phyloP scores from a whole-genome alignment of 2,888 invertebrate genomes.

The Incurvaria masculella region DNA sequence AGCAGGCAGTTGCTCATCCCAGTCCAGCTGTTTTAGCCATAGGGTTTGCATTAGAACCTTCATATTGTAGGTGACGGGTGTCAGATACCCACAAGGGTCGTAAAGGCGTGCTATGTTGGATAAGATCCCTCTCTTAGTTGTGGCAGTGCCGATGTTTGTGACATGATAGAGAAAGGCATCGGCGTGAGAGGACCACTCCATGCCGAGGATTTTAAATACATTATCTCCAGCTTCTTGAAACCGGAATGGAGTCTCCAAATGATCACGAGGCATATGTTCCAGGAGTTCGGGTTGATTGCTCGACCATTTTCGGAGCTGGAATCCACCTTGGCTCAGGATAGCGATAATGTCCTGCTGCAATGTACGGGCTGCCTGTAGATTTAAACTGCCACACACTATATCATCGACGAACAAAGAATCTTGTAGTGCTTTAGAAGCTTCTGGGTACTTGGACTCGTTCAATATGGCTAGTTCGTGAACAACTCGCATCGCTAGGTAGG shows the following conservation, averaged over 20 bases:
- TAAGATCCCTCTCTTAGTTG: slow-evolving; percentile 8
- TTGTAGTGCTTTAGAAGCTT: slow-evolving; percentile 4
- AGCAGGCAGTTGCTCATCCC: background rate
- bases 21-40: background rate
- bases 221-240: slow-evolving; percentile 5
- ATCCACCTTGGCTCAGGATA: slow-evolving; percentile 16
- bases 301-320: slow-evolving; percentile 16
- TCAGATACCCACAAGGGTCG: slow-evolving; percentile 13
- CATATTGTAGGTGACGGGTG: slow-evolving; percentile 8
- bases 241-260: slow-evolving; percentile 6
- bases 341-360: slow-evolving; percentile 12
- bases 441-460: slow-evolving; percentile 7
- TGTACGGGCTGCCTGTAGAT: slow-evolving; percentile 1
- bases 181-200: slow-evolving; percentile 12
- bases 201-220: slow-evolving; percentile 13
- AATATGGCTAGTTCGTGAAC: slow-evolving; percentile 11
- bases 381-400: slow-evolving; percentile 5
- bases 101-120: slow-evolving; percentile 12
- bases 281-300: slow-evolving; percentile 6
- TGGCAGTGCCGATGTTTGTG: slow-evolving; percentile 5
- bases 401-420: slow-evolving; percentile 10
- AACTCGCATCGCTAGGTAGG: slow-evolving; percentile 11
- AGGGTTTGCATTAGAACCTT: background rate
- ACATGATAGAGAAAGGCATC: slow-evolving; percentile 6
- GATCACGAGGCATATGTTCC: slow-evolving; percentile 6